A percentile compares a stretch with the other conserved stretches of the same genome.
phyloP scores from a whole-genome alignment of 2,797 vertebrate species.

The Pampus argenteus region DNA sequence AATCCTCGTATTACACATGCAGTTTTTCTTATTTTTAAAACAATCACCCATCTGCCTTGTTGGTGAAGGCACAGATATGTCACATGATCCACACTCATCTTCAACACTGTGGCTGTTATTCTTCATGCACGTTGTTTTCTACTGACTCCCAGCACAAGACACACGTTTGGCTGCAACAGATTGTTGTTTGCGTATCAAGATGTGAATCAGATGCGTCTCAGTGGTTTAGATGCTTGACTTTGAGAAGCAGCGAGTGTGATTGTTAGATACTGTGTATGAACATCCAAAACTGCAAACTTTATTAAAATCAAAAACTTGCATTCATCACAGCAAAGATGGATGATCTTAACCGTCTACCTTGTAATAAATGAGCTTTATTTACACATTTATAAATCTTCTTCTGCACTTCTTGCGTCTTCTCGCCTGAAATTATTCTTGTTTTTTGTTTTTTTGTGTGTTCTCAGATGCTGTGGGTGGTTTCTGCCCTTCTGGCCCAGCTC shows the following conservation, averaged over 20 bases:
- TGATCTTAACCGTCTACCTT: too few species aligned
- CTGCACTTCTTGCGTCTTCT: neutral
- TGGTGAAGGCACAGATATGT: neutral
- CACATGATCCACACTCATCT: neutral
- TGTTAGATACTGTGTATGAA: neutral
- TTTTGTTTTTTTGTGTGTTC: conserved; percentile 10
- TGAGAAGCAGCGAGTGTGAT: neutral
- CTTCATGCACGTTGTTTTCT: neutral
- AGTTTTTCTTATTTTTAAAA: neutral
- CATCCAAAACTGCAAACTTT: too few species aligned
- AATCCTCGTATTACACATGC: neutral
- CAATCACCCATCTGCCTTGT: too few species aligned
- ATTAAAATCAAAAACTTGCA: too few species aligned
- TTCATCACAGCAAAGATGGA: too few species aligned
- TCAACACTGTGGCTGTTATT: neutral
- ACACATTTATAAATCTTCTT: too few species aligned
- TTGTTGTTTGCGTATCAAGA: neutral
- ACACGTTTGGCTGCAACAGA: neutral
- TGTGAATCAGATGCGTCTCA: conserved; percentile 12
- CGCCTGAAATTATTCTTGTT: neutral
- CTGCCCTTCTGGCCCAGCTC: conserved; percentile 49
- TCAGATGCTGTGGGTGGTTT: conserved; percentile 42
- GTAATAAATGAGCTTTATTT: too few species aligned
- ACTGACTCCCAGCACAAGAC: neutral
- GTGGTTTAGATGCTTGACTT: neutral